Percentiles rank a stretch among this genome's conserved stretches.
These are phyloP conservation scores for Callosobruchus maculatus DNA, from an alignment of 2,888 invertebrate species.

Conservation along the genomic window DNA sequence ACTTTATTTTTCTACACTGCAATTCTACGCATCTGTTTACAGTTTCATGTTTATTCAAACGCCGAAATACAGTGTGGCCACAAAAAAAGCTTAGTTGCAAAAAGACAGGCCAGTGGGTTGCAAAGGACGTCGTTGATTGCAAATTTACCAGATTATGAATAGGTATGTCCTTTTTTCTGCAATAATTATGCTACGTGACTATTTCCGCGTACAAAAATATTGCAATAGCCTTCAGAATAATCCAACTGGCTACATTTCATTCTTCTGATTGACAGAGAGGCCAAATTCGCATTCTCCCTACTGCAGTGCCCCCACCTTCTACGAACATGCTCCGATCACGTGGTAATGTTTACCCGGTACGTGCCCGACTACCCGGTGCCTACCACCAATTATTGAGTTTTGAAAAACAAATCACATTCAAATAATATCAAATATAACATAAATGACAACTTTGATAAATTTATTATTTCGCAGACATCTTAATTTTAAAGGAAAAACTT, in stretches of 20 bases:
- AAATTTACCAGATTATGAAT: background rate
- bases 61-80: background rate
- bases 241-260: background rate
- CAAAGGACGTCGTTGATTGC: background rate
- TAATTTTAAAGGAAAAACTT: background rate
- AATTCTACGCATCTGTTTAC: slow-evolving; percentile 2
- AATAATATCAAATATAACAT: no score
- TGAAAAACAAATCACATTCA: background rate
- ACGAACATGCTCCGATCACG: slow-evolving; percentile 45
- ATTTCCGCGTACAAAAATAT: background rate
- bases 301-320: slow-evolving; percentile 23
- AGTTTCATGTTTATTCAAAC: background rate
- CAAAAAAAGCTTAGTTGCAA: background rate
- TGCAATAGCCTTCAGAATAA: background rate
- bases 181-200: slow-evolving; percentile 34
- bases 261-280: background rate
- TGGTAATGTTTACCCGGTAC: slow-evolving; percentile 42
- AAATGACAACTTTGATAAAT: background rate
- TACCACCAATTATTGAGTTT: background rate
- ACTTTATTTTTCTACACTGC: background rate
- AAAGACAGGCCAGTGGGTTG: no score
- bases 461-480: background rate
- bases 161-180: background rate
- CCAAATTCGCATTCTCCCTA: background rate
- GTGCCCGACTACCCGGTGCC: background rate